These are phyloP conservation scores for Adoxophyes honmai DNA, from an alignment of 1,140 invertebrate species.

Conservation along the genomic window DNA sequence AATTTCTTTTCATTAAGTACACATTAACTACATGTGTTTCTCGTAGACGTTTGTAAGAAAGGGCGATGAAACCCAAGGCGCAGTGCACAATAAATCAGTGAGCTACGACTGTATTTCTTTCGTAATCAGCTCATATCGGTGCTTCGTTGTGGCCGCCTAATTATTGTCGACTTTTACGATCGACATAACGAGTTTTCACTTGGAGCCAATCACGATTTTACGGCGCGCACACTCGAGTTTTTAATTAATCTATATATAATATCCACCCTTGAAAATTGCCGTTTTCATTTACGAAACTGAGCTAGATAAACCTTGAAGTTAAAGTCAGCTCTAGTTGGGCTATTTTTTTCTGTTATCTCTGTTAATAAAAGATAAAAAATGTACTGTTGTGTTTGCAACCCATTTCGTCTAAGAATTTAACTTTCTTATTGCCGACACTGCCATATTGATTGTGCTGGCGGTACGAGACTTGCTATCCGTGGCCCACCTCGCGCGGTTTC, in stretches of 20 bases:
- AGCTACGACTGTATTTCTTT: slow-evolving; percentile 71
- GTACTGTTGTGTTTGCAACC: too few species aligned
- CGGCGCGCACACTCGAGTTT: slow-evolving; percentile 50
- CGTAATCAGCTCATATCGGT: slow-evolving; percentile 74
- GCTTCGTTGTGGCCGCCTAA: slow-evolving; percentile 67
- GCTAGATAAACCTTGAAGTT: too few species aligned
- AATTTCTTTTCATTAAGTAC: slow-evolving; percentile 53
- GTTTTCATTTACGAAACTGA: neutral
- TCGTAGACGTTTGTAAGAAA: slow-evolving; percentile 25
- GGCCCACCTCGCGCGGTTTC: neutral
- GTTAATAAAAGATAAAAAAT: too few species aligned
- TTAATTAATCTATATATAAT: slow-evolving; percentile 38
- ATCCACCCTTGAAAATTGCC: slow-evolving; percentile 3
- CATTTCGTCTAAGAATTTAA: too few species aligned
- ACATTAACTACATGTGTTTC: slow-evolving; percentile 41
- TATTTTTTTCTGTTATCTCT: too few species aligned
- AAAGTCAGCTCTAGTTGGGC: too few species aligned
- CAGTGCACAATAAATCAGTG: slow-evolving; percentile 65
- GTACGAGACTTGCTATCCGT: slow-evolving; percentile 51
- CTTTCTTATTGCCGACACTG: slow-evolving; percentile 69
- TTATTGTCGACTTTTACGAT: slow-evolving; percentile 75
- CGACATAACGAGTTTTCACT: slow-evolving; percentile 71
- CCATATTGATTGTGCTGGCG: slow-evolving; percentile 68
- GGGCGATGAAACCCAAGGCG: slow-evolving; percentile 54
- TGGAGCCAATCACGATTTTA: slow-evolving; percentile 73